These are phyloP conservation scores for Hypsopygia costalis DNA, from an alignment of 2,888 invertebrate species.

Conservation along the genomic window DNA sequence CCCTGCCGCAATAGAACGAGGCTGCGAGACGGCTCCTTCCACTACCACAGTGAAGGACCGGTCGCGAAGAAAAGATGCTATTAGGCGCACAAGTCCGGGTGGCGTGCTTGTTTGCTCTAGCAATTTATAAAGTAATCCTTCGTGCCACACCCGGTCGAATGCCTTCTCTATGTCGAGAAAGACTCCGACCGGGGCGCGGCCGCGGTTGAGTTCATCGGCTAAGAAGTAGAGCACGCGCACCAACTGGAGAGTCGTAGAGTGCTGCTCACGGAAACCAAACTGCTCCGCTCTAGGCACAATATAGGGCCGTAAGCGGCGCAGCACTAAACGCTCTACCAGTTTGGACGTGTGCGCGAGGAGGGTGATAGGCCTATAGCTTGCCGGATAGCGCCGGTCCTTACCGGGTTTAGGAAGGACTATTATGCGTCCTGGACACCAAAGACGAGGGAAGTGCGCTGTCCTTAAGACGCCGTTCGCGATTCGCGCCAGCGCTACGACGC, in stretches of 20 bases:
- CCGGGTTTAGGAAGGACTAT: not conserved
- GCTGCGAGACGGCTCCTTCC: slow-evolving; percentile 10
- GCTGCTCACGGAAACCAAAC: slow-evolving; percentile 21
- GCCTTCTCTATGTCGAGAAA: slow-evolving; percentile 31
- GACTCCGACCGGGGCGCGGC: slow-evolving; percentile 17
- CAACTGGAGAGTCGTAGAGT: slow-evolving; percentile 21
- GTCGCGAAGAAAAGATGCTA: slow-evolving; percentile 15
- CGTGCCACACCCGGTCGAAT: slow-evolving; percentile 34
- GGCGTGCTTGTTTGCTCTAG: not conserved
- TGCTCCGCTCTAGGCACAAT: slow-evolving; percentile 11
- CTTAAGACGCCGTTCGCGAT: too few species aligned
- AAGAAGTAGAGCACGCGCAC: slow-evolving; percentile 23
- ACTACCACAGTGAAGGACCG: slow-evolving; percentile 11
- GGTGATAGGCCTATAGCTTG: not conserved
- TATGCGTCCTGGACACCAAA: too few species aligned
- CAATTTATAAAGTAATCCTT: slow-evolving; percentile 27
- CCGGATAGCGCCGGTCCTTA: not conserved
- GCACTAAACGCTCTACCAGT: slow-evolving; percentile 1
- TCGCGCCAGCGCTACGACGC: too few species aligned
- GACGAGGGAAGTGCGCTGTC: too few species aligned
- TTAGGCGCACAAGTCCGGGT: not conserved
- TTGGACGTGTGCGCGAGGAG: slow-evolving; percentile 1
- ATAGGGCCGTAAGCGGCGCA: not conserved
- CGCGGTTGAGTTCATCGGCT: slow-evolving; percentile 15
- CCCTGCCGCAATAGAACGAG: slow-evolving; percentile 12